Evolutionary conservation across 2,113 vertebrate genomes (phyloP).

Genomic region (Cacatua alba): DNA sequence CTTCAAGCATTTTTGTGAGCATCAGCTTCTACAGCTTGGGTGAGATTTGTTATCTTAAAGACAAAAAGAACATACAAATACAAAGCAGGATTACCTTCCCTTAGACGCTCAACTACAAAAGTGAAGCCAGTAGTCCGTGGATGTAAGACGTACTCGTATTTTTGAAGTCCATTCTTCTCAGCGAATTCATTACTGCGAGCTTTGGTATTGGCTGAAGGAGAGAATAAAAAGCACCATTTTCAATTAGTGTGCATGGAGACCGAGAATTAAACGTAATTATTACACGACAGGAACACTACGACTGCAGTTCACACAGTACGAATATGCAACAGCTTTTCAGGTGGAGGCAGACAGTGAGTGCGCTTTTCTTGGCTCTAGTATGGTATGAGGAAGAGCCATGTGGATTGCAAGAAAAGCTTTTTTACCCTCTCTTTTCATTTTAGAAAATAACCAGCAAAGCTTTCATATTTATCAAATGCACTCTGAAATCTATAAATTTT

Average conservation of each 20-base stretch:
- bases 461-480: background rate
- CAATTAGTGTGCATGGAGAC: background rate
- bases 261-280: background rate
- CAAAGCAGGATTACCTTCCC: slow-evolving; percentile 82
- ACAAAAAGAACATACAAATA: background rate
- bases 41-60: background rate
- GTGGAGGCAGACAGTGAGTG: background rate
- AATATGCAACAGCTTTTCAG: background rate
- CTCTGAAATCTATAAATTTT: background rate
- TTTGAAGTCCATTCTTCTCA: slow-evolving; percentile 85
- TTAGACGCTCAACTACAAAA: slow-evolving; percentile 90
- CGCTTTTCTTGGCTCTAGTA: background rate
- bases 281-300: background rate
- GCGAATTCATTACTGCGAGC: slow-evolving; percentile 89
- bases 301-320: background rate
- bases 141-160: slow-evolving; percentile 91
- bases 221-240: slow-evolving; percentile 14
- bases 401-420: slow-evolving; percentile 40
- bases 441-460: background rate
- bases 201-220: slow-evolving; percentile 85
- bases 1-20: background rate
- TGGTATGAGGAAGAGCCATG: background rate
- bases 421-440: background rate
- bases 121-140: slow-evolving; percentile 95
- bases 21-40: background rate